phyloP scores from a whole-genome alignment of 2,113 vertebrate species.

The Phoxinus phoxinus region DNA sequence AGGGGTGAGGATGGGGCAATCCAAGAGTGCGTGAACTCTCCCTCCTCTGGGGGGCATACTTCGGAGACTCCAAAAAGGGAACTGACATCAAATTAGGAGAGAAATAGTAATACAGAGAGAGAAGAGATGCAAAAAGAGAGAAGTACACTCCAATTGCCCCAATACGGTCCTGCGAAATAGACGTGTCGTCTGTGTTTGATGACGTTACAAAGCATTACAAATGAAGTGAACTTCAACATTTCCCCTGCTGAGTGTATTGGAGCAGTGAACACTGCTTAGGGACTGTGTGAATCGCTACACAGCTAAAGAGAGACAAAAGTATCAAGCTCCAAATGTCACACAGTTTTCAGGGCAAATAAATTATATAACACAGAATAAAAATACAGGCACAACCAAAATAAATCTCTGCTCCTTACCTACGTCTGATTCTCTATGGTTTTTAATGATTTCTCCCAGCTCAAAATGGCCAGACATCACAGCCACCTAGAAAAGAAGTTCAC shows the following conservation, averaged over 20 bases:
- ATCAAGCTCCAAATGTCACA: constrained; percentile 17
- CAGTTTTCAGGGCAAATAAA: background rate
- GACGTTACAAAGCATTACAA: background rate
- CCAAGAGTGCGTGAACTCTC: constrained; percentile 79
- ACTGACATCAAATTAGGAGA: constrained; percentile 68
- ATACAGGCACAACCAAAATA: constrained; percentile 26
- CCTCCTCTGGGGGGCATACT: constrained; percentile 84
- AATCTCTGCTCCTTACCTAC: constrained; percentile 79
- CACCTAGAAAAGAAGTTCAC: constrained; percentile 74
- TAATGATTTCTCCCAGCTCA: constrained; percentile 90
- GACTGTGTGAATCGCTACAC: background rate
- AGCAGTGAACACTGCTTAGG: background rate
- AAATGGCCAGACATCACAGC: constrained; percentile 93
- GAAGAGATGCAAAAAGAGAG: background rate
- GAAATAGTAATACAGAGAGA: constrained; percentile 1
- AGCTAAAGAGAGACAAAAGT: constrained; percentile 19
- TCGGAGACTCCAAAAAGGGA: constrained; percentile 90
- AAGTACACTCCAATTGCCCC: background rate
- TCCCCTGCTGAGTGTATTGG: constrained; percentile 4
- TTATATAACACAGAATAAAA: constrained; percentile 25
- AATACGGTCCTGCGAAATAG: background rate
- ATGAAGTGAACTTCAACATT: background rate
- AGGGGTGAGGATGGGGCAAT: constrained; percentile 81
- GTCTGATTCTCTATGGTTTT: constrained; percentile 87
- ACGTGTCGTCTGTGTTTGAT: background rate